Base-by-base conservation (phyloP, 2,888 invertebrate genomes). In the Xestobium rufovillosum region DNA sequence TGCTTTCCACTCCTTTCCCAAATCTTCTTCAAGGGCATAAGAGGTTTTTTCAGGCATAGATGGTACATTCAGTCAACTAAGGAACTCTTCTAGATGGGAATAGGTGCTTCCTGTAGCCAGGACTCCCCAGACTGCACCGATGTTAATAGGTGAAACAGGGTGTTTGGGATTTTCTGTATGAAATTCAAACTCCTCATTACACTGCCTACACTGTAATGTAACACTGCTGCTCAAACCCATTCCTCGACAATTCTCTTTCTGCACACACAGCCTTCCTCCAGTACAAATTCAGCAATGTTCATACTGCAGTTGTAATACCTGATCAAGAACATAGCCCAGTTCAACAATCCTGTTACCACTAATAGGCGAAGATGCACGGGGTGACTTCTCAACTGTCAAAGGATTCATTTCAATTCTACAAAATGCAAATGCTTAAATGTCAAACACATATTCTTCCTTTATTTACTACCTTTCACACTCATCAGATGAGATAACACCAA, bases 271-370 rank as follows among this genome's bases (percentile, higher is more conserved):
- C 3, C 19, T 6, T 4, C 36, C 36, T 9, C n/a, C 4, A n/a
- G 30, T 42, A 28, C 42, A 42, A 13, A 31, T 26, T 39, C 34
- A 35, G 2, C 32, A 11, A 33, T 42, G 42, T 6, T 39, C 17
- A 17, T 14, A 16, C 31, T 42, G 42, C 14, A 35, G 14, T 3
- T 27, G 13, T 9, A 39, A 16, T n/a, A 11, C 14, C 32, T 30
- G 26, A 15, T 35, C 33, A 6, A 42, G 14, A 15, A 39, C 35
- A 31, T 34, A 39, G 8, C 38, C 27, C 14, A 42, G 26, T n/a
- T 39, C 32, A 4, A 39, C 38, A 25, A 36, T 31, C 13, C 38
- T 26, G 29, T 42, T 42, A 8, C 42, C 38, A n/a, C n/a, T n/a
- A n/a, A n/a, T n/a, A n/a, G n/a, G n/a, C n/a, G n/a, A n/a, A n/a